Conservation (phyloP, 2,113 vertebrate species). For the Heterotilapia buettikoferi region DNA sequence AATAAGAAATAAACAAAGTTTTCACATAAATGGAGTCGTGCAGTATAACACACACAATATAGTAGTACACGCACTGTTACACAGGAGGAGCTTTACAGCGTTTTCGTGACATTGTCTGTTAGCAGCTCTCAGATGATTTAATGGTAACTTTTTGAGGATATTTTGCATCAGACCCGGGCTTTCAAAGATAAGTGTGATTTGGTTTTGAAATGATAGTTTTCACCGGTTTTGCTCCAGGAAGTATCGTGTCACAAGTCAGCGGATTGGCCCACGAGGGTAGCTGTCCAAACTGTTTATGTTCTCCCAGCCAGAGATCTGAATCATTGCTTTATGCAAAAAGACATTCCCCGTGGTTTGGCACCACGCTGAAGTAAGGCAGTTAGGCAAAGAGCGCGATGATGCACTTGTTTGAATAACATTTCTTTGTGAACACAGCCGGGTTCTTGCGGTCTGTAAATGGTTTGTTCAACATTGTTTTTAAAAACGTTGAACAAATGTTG, state of each 20-base stretch:
- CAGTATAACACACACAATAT: too few species aligned
- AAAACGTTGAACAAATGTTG: background rate
- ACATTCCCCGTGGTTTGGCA: background rate
- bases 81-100: background rate
- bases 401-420: background rate
- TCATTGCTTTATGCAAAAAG: background rate
- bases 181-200: background rate
- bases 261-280: background rate
- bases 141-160: fast-evolving
- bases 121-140: background rate
- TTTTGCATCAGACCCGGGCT: background rate
- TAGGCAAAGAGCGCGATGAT: background rate
- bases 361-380: background rate
- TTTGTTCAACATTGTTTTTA: background rate
- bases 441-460: too few species aligned
- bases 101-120: background rate
- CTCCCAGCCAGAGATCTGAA: background rate
- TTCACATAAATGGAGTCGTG: background rate
- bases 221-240: background rate
- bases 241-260: background rate
- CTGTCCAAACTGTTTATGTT: background rate
- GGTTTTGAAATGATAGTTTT: background rate
- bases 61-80: fast-evolving
- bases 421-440: background rate
- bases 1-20: background rate